These are phyloP conservation scores for Latrodectus geometricus DNA, from an alignment of 1,140 invertebrate genomes.

Conservation along the genomic window DNA sequence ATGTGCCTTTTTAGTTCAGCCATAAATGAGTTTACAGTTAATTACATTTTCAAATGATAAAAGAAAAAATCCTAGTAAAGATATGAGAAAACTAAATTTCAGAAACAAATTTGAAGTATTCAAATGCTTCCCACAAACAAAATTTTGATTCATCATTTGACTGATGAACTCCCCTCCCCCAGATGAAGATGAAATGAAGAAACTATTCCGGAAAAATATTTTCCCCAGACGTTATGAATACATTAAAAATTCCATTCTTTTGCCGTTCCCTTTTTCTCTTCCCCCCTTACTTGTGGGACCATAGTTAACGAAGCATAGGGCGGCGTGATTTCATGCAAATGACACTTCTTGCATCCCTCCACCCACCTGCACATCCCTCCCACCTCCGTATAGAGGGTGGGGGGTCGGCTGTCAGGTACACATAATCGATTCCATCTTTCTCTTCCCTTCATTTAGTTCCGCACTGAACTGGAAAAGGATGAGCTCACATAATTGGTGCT, in stretches of 20 bases:
- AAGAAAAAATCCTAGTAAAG: too few relatives aligned
- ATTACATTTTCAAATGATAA: too few relatives aligned
- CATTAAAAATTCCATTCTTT: constrained; percentile 20
- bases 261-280: not conserved
- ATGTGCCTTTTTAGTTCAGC: too few relatives aligned
- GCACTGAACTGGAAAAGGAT: constrained; percentile 27
- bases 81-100: too few relatives aligned
- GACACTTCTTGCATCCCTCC: constrained; percentile 21
- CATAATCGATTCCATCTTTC: constrained; percentile 22
- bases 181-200: too few relatives aligned
- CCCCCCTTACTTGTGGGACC: not conserved
- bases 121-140: too few relatives aligned
- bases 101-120: too few relatives aligned
- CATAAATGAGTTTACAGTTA: too few relatives aligned
- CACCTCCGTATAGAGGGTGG: not conserved
- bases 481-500: not conserved
- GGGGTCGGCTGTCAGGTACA: constrained; percentile 25
- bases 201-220: not conserved
- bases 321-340: constrained; percentile 43
- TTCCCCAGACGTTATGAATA: constrained; percentile 26
- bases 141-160: too few relatives aligned
- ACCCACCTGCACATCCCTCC: not conserved
- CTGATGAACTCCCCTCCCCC: too few relatives aligned
- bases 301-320: constrained; percentile 30
- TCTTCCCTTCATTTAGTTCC: not conserved